Base-by-base conservation (phyloP, 2,797 vertebrate species). In the Lateolabrax maculatus region DNA sequence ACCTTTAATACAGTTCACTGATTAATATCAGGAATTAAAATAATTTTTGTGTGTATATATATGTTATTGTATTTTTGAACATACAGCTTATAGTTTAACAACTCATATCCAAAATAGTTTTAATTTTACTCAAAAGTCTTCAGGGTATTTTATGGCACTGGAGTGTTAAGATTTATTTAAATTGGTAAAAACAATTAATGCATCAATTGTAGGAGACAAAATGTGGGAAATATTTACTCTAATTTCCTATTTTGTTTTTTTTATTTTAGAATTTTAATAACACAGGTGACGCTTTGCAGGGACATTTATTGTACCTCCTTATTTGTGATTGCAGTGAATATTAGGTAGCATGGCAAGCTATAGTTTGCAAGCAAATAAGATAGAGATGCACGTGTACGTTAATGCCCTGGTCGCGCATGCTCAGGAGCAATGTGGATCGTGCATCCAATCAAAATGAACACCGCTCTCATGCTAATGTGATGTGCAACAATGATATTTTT, bases 391-490 rank as follows among this genome's bases (percentile, higher is more conserved):
- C 53, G 73, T 87, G 81, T n/a, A 16, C 25, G 31, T 34, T 10
- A 60, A 36, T 10, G 41, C 37, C 57, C 39, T 36, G 36, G 15
- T 29, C 12, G 81, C 83, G 87, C 85, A 84, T 92, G 87, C 80
- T 78, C 87, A 75, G 57, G 16, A 65, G 74, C 65, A 53, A 31
- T 12, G 23, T 63, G 62, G 53, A 23, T 31, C 60, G 49, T 71
- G 80, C 82, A 31, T 65, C 85, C 81, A 82, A 80, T 87, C 46
- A 62, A 76, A 84, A 76, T 62, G 41, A 81, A 31, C 25, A 31
- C 27, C 8, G 27, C 46, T 61, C 36, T 71, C 43, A 43, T 67
- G 74, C 66, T 63, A 78, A 83, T 86, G 52, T 23, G 56, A n/a
- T n/a, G n/a, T n/a, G 46, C 44, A 66, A 34, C 37, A 63, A 27